Evolutionary conservation across 2,797 vertebrate species (phyloP).

Genomic region (Oreochromis grahami): DNA sequence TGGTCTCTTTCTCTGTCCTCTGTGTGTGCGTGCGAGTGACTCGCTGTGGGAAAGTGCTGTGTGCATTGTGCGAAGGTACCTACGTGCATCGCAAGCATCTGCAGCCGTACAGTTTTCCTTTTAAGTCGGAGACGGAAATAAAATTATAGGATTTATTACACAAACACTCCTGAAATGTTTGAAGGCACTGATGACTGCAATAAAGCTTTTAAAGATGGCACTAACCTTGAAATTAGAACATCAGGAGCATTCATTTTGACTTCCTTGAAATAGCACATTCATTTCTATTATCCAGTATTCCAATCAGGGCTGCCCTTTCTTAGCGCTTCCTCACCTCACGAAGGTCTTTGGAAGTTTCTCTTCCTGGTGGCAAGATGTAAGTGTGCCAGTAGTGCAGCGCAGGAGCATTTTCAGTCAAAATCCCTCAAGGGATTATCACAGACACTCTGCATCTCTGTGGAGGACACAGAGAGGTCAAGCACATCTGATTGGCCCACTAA

Average conservation of each 20-base stretch:
- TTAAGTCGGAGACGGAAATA: neutral
- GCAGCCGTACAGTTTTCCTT: neutral
- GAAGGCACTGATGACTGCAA: neutral
- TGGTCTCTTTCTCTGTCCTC: conserved; percentile 53
- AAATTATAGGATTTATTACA: neutral
- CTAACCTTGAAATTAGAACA: conserved; percentile 6
- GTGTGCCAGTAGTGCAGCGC: conserved; percentile 21
- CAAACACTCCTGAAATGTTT: neutral
- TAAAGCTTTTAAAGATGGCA: neutral
- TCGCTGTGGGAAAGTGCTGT: conserved; percentile 40
- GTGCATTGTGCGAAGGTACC: conserved; percentile 18
- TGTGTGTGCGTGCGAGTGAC: conserved; percentile 23
- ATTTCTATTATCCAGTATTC: neutral
- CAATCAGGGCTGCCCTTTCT: neutral
- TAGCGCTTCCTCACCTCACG: neutral
- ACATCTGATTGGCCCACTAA: conserved; percentile 55
- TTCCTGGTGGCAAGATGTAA: conserved; percentile 26
- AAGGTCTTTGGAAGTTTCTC: conserved; percentile 17
- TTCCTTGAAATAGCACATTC: neutral
- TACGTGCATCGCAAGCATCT: neutral
- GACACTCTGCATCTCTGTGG: conserved; percentile 45
- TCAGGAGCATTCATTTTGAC: neutral
- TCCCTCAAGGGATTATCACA: conserved; percentile 64
- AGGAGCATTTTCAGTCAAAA: conserved; percentile 41
- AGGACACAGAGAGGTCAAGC: conserved; percentile 50